A percentile compares a stretch with the other conserved stretches of the same genome.
phyloP scores from a whole-genome alignment of 2,797 vertebrate genomes.

The Cossypha caffra region DNA sequence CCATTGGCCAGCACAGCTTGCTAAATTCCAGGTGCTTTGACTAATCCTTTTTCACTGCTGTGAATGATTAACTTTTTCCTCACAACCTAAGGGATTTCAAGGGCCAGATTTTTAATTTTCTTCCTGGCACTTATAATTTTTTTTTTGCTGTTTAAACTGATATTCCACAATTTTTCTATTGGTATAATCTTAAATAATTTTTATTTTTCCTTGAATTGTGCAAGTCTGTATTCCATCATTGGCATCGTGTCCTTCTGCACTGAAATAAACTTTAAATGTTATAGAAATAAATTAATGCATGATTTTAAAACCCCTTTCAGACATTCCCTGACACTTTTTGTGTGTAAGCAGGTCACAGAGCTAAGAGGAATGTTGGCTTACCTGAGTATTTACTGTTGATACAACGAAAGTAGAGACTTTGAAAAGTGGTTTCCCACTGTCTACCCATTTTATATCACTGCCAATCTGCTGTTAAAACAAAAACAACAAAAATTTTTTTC shows the following conservation, averaged over 20 bases:
- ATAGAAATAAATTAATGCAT: background rate
- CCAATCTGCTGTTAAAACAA: conserved; percentile 74
- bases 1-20: background rate
- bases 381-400: conserved; percentile 98
- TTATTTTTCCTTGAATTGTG: background rate
- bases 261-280: background rate
- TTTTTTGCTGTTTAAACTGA: background rate
- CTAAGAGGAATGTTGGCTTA: conserved; percentile 46
- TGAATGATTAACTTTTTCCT: background rate
- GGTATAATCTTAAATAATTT: background rate
- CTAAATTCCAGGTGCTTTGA: background rate
- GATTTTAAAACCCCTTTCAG: background rate
- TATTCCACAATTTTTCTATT: background rate
- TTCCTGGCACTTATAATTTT: background rate
- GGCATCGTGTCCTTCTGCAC: background rate
- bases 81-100: background rate
- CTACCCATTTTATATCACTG: conserved; percentile 94
- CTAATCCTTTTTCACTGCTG: background rate
- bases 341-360: background rate
- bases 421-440: conserved; percentile 92
- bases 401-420: conserved; percentile 90
- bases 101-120: background rate
- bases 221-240: background rate
- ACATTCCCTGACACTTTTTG: background rate
- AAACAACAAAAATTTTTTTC: background rate